Conservation (phyloP, 30 jellyfish, hydroid and myxozoan species). For the Turritopsis dohrnii region DNA sequence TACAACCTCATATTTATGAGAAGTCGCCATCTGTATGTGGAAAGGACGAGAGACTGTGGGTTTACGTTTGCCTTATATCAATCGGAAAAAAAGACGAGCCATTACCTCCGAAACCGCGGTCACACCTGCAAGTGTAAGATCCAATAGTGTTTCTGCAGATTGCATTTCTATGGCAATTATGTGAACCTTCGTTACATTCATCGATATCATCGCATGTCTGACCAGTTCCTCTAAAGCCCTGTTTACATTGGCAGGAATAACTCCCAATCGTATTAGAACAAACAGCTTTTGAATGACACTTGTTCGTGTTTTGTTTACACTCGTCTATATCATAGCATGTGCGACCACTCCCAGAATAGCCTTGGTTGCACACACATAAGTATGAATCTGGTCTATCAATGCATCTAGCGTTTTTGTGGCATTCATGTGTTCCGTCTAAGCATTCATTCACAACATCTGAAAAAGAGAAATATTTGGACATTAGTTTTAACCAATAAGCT, state of each 20-base stretch:
- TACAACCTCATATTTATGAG: too few species aligned
- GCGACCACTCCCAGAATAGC: slow-evolving; percentile 18
- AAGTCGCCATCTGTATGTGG: too few species aligned
- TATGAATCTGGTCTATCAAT: background rate
- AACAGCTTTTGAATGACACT: slow-evolving; percentile 11
- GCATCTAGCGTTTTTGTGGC: slow-evolving; percentile 4
- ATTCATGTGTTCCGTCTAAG: background rate
- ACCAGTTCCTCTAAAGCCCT: slow-evolving; percentile 23
- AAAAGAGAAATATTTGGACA: background rate
- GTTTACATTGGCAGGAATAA: slow-evolving; percentile 6
- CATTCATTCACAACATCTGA: background rate
- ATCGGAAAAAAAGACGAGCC: slow-evolving; percentile 19
- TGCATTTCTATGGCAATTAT: slow-evolving; percentile 19
- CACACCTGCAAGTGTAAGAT: slow-evolving; percentile 33
- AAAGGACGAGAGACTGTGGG: too few species aligned
- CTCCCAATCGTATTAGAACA: slow-evolving; percentile 22
- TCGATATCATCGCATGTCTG: slow-evolving; percentile 14
- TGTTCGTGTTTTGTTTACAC: slow-evolving; percentile 1
- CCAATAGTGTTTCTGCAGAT: slow-evolving; percentile 43
- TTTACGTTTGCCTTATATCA: background rate
- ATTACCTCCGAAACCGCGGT: slow-evolving; percentile 40
- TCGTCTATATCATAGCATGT: slow-evolving; percentile 18
- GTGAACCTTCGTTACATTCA: slow-evolving; percentile 20
- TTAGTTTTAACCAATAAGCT: background rate
- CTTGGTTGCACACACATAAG: background rate